Conservation (phyloP, 2,113 vertebrate genomes). For the Macquaria australasica region DNA sequence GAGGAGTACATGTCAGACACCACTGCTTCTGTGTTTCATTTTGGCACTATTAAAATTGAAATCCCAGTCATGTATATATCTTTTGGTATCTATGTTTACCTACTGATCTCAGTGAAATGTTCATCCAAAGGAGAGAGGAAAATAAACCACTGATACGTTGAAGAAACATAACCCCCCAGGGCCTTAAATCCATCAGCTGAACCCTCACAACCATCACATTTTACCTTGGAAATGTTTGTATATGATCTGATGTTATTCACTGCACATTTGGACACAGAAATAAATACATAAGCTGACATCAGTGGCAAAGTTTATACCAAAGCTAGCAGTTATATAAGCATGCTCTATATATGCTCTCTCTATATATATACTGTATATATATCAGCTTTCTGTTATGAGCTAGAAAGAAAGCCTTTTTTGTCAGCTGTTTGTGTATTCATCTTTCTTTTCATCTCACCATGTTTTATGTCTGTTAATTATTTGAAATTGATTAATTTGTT, state of each 20-base stretch:
- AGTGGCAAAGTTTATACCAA: conserved; percentile 19
- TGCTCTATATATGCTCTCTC: neutral
- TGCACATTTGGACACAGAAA: conserved; percentile 5
- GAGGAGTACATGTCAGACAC: no score
- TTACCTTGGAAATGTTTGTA: neutral
- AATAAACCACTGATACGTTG: conserved; percentile 6
- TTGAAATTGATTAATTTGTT: conserved; percentile 28
- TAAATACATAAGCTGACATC: conserved; percentile 27
- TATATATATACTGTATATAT: neutral
- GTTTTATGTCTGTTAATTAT: conserved; percentile 12
- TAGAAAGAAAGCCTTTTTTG: neutral
- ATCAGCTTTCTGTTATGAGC: neutral
- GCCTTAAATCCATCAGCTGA: conserved; percentile 30
- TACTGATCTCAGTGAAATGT: conserved; percentile 24
- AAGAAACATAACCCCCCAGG: conserved; percentile 16
- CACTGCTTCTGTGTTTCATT: neutral
- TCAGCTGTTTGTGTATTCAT: neutral
- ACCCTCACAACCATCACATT: neutral
- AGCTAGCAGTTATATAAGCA: conserved; percentile 15
- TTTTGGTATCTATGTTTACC: conserved; percentile 23
- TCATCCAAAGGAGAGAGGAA: neutral
- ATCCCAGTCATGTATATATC: neutral
- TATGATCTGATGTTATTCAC: neutral
- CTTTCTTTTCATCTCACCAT: neutral
- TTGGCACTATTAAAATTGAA: neutral